Conservation (phyloP, 2,797 vertebrate genomes). For the Alosa sapidissima region DNA sequence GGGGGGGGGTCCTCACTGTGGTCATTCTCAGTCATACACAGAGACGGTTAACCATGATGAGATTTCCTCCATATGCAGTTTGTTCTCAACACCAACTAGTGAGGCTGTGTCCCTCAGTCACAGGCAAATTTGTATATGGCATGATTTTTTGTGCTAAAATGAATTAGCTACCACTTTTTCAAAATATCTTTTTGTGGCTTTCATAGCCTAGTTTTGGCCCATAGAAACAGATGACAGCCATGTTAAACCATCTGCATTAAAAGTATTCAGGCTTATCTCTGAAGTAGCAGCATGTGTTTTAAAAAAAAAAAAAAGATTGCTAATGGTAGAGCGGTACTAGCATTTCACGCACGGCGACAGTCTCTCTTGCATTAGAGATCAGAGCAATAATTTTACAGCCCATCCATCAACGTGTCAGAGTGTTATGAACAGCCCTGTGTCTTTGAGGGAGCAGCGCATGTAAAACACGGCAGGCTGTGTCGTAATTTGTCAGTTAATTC, state of each 20-base stretch:
- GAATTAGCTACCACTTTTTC: background rate
- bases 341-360: background rate
- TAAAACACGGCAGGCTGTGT: background rate
- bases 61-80: background rate
- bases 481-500: constrained; percentile 19
- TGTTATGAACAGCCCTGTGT: constrained; percentile 22
- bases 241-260: background rate
- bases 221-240: background rate
- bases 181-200: background rate
- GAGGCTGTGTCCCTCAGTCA: background rate
- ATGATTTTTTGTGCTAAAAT: background rate
- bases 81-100: too few species aligned
- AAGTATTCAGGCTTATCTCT: background rate
- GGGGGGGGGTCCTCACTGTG: background rate
- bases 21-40: background rate
- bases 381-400: constrained; percentile 9
- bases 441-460: background rate
- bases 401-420: constrained; percentile 12
- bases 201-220: background rate
- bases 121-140: background rate
- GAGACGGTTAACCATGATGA: background rate
- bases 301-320: background rate
- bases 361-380: background rate
- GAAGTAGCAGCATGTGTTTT: background rate
- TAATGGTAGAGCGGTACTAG: background rate